phyloP scores from a whole-genome alignment of 1,140 invertebrate genomes.

The Prorops nasuta region DNA sequence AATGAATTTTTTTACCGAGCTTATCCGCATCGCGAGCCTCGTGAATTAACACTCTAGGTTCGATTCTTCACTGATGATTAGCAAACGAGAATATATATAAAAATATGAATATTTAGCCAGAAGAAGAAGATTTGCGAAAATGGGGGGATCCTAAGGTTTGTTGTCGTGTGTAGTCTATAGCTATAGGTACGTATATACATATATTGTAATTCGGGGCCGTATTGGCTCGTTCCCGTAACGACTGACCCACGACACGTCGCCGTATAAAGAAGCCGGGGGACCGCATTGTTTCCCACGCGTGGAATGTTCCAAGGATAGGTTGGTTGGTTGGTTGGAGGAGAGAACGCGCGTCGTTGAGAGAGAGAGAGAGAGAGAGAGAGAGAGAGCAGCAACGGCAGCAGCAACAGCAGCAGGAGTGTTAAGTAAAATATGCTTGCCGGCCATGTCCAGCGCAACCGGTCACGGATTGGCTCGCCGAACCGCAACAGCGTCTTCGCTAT shows the following conservation, averaged over 20 bases:
- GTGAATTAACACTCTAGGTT: too few relatives aligned
- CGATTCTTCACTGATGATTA: too few relatives aligned
- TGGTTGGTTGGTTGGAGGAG: neutral
- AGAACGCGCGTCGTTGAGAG: slow-evolving; percentile 7
- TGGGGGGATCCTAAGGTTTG: too few relatives aligned
- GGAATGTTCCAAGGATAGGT: slow-evolving; percentile 42
- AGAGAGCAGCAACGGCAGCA: slow-evolving; percentile 32
- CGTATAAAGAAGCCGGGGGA: slow-evolving; percentile 46
- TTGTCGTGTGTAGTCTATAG: too few relatives aligned
- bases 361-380: slow-evolving; percentile 11
- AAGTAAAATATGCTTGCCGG: slow-evolving; percentile 44
- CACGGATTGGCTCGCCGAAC: slow-evolving; percentile 35
- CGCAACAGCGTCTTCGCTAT: slow-evolving; percentile 12
- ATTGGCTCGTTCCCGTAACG: slow-evolving; percentile 27
- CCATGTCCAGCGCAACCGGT: slow-evolving; percentile 30
- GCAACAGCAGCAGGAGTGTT: too few relatives aligned
- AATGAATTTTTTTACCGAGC: too few relatives aligned
- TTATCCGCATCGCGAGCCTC: too few relatives aligned
- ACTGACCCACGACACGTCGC: slow-evolving; percentile 41
- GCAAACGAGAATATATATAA: too few relatives aligned
- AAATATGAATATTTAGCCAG: too few relatives aligned
- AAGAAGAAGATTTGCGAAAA: too few relatives aligned
- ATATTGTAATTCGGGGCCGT: slow-evolving; percentile 18
- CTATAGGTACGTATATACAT: too few relatives aligned
- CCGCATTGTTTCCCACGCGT: slow-evolving; percentile 53